Percentiles rank a stretch among this genome's conserved stretches.
phyloP scores from a whole-genome alignment of 2,888 invertebrate species.

The Dermolepida albohirtum region DNA sequence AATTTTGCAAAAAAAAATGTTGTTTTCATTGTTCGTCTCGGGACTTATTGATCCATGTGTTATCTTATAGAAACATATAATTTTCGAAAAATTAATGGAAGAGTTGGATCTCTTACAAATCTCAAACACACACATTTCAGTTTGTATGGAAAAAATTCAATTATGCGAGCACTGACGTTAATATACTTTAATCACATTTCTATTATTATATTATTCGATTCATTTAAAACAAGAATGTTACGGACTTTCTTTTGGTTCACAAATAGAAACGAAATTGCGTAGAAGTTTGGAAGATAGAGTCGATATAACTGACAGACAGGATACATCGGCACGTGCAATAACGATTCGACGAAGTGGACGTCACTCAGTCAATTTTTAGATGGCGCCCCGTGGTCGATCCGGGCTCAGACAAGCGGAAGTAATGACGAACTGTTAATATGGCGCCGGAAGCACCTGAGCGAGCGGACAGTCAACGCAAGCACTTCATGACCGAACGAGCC shows the following conservation, averaged over 20 bases:
- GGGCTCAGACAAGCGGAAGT: slow-evolving; percentile 50
- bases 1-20: too few species aligned
- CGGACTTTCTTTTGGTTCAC: background rate
- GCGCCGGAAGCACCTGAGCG: slow-evolving; percentile 39
- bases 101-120: too few species aligned
- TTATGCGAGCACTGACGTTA: too few species aligned
- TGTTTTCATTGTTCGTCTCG: too few species aligned
- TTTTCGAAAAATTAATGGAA: too few species aligned
- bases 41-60: too few species aligned
- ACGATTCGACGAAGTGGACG: slow-evolving; percentile 41
- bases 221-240: too few species aligned
- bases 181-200: too few species aligned
- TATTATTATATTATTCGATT: too few species aligned
- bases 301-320: slow-evolving; percentile 30
- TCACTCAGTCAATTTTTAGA: slow-evolving; percentile 45
- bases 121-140: too few species aligned
- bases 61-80: too few species aligned
- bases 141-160: too few species aligned
- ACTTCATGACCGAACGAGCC: slow-evolving; percentile 42
- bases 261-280: slow-evolving; percentile 27
- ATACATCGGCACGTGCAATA: slow-evolving; percentile 35
- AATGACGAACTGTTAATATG: slow-evolving; percentile 43
- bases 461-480: slow-evolving; percentile 30
- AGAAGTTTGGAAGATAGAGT: slow-evolving; percentile 32
- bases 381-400: slow-evolving; percentile 39